Percentiles rank a stretch among this genome's conserved stretches.
Conservation (phyloP, 2,888 invertebrate species). For the Yponomeuta cagnagella region DNA sequence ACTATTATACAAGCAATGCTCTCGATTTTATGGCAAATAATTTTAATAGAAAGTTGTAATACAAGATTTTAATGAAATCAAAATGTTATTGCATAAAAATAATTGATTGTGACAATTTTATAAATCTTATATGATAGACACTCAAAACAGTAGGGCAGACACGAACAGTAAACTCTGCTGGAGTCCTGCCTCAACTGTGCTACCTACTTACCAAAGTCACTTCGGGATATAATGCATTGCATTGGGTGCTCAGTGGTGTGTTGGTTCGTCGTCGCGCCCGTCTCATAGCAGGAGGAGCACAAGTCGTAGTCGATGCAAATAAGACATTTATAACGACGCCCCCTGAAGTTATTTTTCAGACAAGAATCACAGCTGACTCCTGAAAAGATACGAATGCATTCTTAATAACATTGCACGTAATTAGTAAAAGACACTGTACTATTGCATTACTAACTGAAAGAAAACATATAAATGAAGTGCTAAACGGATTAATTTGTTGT, state of each 20-base stretch:
- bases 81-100: too few relatives aligned
- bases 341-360: slow-evolving; percentile 97
- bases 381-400: slow-evolving; percentile 68
- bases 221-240: slow-evolving; percentile 98
- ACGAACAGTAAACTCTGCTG: background rate
- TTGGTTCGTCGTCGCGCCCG: slow-evolving; percentile 91
- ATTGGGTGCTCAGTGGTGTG: slow-evolving; percentile 98
- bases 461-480: slow-evolving; percentile 14
- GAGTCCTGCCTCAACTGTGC: slow-evolving; percentile 12
- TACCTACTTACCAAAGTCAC: slow-evolving; percentile 89
- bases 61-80: too few relatives aligned
- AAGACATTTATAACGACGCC: slow-evolving; percentile 98
- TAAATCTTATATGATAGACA: background rate
- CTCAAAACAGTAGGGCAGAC: background rate
- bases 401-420: slow-evolving; percentile 33
- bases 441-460: slow-evolving; percentile 30
- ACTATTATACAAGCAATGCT: too few relatives aligned
- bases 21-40: too few relatives aligned
- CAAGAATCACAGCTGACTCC: slow-evolving; percentile 99
- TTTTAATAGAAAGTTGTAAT: too few relatives aligned
- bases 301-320: slow-evolving; percentile 99
- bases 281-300: slow-evolving; percentile 96
- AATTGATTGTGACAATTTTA: too few relatives aligned
- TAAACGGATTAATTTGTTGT: slow-evolving; percentile 9
- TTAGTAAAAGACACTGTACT: background rate